Evolutionary conservation across 1,140 invertebrate genomes (phyloP), one percentile per base, ranked within the genome.

Genomic region (Lutraria rhynchaena): DNA sequence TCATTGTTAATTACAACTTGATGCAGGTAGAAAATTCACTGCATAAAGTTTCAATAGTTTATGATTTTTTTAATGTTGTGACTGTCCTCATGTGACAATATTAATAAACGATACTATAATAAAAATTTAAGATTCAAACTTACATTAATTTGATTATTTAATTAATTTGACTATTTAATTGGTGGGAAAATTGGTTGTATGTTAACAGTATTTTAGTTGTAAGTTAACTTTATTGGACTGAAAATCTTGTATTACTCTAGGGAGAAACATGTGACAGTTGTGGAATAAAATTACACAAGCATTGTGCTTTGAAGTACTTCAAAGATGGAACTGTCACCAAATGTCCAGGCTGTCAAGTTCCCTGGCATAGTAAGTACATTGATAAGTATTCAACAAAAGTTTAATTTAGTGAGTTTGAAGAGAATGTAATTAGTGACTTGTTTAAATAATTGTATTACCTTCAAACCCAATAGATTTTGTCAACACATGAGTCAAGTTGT

Each of bases 291-390:
- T 60, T 91, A 31, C 90, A 91, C 67, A 57, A 82, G 22, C 85
- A 87, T 53, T 91, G 90, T 87, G 87, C 90, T 0, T 58, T 41
- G 5, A 78, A 85, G 29, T 86, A 86, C 35, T 91, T 91, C 76
- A 82, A 76, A 57, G 82, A 86, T 11, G 35, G 60, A 19, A 19
- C 53, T 13, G 46, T 75, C 4, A 83, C 53, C 35, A 75, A 69
- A 53, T 90, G 89, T 82, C 89, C 88, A 29, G 81, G 83, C 33
- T 90, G 89, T 82, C 55, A 78, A 51, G 69, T 58, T 15, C 35
- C 65, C 0, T 90, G 89, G 89, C 27, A n/a, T 4, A 70, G 67
- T 70, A 33, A 53, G 67, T 70, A 24, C 13, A 17, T 13, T 58
- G 55, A n/a, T n/a, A n/a, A n/a, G n/a, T n/a, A n/a, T n/a, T n/a